Base-by-base conservation (phyloP, 2,888 invertebrate genomes). In the Baccha elongata region DNA sequence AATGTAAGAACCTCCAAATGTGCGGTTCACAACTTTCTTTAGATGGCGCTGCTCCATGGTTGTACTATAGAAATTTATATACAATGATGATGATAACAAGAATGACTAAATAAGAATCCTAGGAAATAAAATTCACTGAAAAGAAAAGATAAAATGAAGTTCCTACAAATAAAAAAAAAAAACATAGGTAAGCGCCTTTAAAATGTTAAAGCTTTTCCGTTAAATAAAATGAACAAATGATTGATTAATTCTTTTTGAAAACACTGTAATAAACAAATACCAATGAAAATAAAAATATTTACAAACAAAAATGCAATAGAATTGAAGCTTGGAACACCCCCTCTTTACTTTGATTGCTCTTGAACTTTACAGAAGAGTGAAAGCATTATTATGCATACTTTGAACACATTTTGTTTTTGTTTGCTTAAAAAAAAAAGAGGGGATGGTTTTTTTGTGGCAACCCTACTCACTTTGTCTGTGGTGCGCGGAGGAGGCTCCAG, bases 401-500 rank as follows among this genome's bases (percentile, higher is more conserved):
- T 68, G 7, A 58, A 58, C 10, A 74, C 19, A 48, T 40, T 19
- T 13, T 11, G 2, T 55, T 7, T 19, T 8, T 23, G 11, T 15
- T 26, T 40, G 15, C n/a, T 23, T 13, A 37, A 21, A 37, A 37
- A 1, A 52, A 29, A 29, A 11, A 6, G n/a, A 48, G 32, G 8
- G 26, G 15, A 80, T 58, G 69, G 53, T 42, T 62, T 52, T 48
- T 40, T 64, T 73, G 86, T 86, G 86, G 86, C 86, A 86, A 86
- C 86, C 86, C 86, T 85, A 85, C 86, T 86, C 86, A 86, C 86
- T 85, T 86, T 62, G 44, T 74, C 23, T 73, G 17, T 69, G 67
- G 23, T 44, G 60, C 19, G 29, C 17, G 15, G 84, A 50, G 40
- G 79, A 48, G 53, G 55, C 68, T 29, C 58, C 48, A 42, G 75